Evolutionary conservation across 2,113 vertebrate genomes (phyloP).

Genomic region (Chionomys nivalis): DNA sequence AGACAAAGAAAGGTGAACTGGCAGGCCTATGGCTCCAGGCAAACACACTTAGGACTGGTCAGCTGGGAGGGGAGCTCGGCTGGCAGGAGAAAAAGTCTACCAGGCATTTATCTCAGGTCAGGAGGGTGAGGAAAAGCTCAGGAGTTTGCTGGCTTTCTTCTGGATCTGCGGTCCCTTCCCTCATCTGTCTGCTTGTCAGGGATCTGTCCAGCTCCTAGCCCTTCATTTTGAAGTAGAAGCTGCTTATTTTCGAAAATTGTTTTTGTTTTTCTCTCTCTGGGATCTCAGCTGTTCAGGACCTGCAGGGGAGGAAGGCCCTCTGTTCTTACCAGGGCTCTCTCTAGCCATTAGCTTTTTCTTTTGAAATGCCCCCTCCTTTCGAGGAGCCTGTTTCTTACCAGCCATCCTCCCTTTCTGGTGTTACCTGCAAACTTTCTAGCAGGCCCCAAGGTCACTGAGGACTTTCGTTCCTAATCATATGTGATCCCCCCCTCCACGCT

Average conservation of each 20-base stretch:
- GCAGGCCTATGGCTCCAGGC: neutral
- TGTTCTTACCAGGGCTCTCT: neutral
- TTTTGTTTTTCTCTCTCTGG: neutral
- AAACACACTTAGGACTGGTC: neutral
- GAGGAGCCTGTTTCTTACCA: neutral
- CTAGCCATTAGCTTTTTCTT: neutral
- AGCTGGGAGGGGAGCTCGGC: neutral
- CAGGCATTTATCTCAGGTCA: neutral
- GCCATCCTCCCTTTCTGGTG: neutral
- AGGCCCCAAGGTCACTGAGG: neutral
- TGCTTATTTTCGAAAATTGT: neutral
- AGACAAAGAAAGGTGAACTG: neutral
- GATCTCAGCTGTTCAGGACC: neutral
- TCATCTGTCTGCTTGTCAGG: neutral
- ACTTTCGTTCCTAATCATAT: neutral
- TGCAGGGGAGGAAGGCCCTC: neutral
- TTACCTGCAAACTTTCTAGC: neutral
- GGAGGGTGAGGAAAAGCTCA: neutral
- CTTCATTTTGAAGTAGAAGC: neutral
- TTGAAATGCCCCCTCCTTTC: constrained; percentile 9
- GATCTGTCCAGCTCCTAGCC: neutral
- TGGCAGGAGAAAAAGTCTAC: neutral
- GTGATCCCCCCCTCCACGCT: neutral
- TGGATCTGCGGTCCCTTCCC: neutral
- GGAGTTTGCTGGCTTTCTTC: neutral